Base-by-base conservation (phyloP, 2,888 invertebrate genomes). In the Shargacucullia verbasci region DNA sequence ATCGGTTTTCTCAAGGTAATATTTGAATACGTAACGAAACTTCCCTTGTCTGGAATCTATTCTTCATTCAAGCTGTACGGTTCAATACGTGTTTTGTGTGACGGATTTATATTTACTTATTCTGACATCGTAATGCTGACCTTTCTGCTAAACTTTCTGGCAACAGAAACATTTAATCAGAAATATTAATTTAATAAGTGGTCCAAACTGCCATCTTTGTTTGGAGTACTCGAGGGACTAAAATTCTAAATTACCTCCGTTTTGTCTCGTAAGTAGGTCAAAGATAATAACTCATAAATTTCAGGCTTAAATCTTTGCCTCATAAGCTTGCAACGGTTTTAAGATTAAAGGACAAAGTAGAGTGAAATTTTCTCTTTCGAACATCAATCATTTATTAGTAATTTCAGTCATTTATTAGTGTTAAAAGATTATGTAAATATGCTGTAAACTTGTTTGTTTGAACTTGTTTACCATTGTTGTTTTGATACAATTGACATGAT, bases 11-110 rank as follows among this genome's bases (percentile, higher is more conserved):
- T 45, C 52, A 43, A 79, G 59, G 61, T 72, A 72, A 81, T n/a
- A n/a, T 79, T 76, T 75, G 75, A 79, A 78, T 79, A 76, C 59
- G 56, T 58, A 65, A 69, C 54, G 48, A 58, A 71, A 79, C 65
- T 65, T 48, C 63, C 48, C 63, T 49, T 34, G 44, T 31, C 52
- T 75, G 64, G 61, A 73, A 78, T 71, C 61, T 70, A 64, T 73
- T 54, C 52, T 35, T 40, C 40, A 34, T 44, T 37, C 47, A 53
- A 47, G 45, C 7, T 33, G 58, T 53, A 13, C 20, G 40, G 45
- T 43, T 45, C 38, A 48, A 44, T 54, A 49, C 60, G 40, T 53
- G 52, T 48, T 41, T 43, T 31, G 46, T 40, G 33, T 63, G 47
- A 20, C 15, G 70, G 65, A 65, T 65, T 64, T 39, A 64, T 57